Base-by-base conservation (phyloP, 2,797 vertebrate genomes). In the Pelodytes ibericus region DNA sequence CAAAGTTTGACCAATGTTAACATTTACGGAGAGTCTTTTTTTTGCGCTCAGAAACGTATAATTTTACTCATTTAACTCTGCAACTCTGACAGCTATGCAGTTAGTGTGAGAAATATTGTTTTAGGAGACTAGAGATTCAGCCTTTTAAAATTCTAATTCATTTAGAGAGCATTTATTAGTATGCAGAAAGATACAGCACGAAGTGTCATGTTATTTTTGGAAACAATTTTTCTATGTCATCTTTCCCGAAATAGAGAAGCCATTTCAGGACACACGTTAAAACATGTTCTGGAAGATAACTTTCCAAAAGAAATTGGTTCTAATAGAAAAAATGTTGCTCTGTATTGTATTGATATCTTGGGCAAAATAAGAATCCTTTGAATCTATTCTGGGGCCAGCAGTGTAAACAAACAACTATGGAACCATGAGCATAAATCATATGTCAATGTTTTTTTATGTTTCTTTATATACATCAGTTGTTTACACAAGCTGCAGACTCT, bases 51-150 rank as follows among this genome's bases (percentile, higher is more conserved):
- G 36, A 72, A 61, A 44, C 59, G 47, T 64, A 51, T 68, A 36
- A 65, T 77, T 71, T 71, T 58, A 25, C 26, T 65, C 47, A 56
- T 77, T 61, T 66, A 72, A 57, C 30, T 8, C 29, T 72, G 41
- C 29, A 68, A n/a, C 57, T n/a, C 4, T 79, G 77, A 79, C 71
- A 69, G 20, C 20, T 59, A 20, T 61, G 63, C 31, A 15, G 33
- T 69, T 62, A 63, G 31, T 67, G 39, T 79, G 77, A 79, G 64
- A 18, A 39, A 74, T 77, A 77, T 79, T 79, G 57, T 73, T 69
- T 67, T 73, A 69, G 66, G 30, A 67, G 63, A 68, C 62, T 68
- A 18, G 31, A 27, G 57, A 67, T 59, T 66, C 25, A 30, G 57
- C 8, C 44, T 41, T 29, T 60, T 47, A 63, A 61, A 53, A 68